phyloP scores from a whole-genome alignment of 2,888 invertebrate genomes.

The Drepana falcataria region DNA sequence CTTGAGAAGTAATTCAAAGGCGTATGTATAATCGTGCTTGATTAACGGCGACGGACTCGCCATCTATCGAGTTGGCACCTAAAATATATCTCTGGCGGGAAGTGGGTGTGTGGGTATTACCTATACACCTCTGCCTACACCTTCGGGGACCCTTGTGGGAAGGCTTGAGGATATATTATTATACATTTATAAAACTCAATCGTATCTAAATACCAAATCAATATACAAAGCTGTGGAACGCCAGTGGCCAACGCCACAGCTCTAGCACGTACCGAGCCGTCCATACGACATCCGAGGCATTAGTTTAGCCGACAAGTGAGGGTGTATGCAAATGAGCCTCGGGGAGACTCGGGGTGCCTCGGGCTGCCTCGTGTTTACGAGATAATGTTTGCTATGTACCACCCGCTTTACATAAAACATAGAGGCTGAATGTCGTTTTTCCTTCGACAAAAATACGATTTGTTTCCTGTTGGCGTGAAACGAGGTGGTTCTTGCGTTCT shows the following conservation, averaged over 20 bases:
- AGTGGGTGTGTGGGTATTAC: too few relatives aligned
- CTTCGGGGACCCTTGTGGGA: too few relatives aligned
- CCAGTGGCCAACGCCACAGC: background rate
- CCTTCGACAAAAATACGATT: slow-evolving; percentile 28
- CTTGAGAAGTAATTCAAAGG: too few relatives aligned
- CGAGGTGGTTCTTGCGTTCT: slow-evolving; percentile 2
- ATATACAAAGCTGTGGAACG: slow-evolving; percentile 3
- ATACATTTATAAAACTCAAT: too few relatives aligned
- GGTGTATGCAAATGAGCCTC: background rate
- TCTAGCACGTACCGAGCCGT: background rate
- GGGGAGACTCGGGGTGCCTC: background rate
- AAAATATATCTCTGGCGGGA: too few relatives aligned
- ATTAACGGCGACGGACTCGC: too few relatives aligned
- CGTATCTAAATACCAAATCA: background rate
- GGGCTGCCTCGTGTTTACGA: background rate
- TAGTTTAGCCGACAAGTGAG: background rate
- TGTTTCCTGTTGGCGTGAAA: slow-evolving; percentile 17
- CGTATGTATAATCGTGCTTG: too few relatives aligned
- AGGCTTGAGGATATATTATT: too few relatives aligned
- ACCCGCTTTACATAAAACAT: background rate
- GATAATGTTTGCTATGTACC: background rate
- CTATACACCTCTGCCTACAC: too few relatives aligned
- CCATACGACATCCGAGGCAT: background rate
- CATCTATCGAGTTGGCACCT: too few relatives aligned
- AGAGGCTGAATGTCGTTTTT: slow-evolving; percentile 19